Conservation (phyloP, 2,888 invertebrate species). For the Sinotaia quadrata region DNA sequence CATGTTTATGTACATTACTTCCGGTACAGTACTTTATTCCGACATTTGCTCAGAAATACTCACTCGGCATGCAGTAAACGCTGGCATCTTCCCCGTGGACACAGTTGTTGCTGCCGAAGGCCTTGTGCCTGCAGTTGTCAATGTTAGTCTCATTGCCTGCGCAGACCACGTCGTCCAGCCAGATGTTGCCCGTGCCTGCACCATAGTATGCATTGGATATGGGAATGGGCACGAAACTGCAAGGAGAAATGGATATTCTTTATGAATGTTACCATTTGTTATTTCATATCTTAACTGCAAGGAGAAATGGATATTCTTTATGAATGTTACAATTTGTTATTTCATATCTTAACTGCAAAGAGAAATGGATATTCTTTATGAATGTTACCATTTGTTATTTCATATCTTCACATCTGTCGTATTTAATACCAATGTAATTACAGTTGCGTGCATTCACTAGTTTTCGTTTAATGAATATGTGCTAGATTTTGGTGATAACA, state of each 20-base stretch:
- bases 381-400: too few species aligned
- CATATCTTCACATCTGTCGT: too few species aligned
- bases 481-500: too few species aligned
- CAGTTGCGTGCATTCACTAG: too few species aligned
- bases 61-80: conserved; percentile 41
- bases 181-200: conserved; percentile 14
- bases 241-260: not conserved
- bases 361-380: not conserved
- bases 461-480: too few species aligned
- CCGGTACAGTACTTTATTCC: too few species aligned
- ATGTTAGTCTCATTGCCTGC: conserved; percentile 49
- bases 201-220: conserved; percentile 5
- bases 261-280: too few species aligned
- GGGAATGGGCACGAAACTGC: not conserved
- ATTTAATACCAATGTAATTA: too few species aligned
- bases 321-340: too few species aligned
- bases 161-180: conserved; percentile 55
- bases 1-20: too few species aligned
- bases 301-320: not conserved
- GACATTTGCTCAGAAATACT: not conserved
- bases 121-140: conserved; percentile 49
- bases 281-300: too few species aligned
- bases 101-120: conserved; percentile 51
- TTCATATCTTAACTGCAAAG: too few species aligned
- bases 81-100: conserved; percentile 48